A percentile compares a stretch with the other conserved stretches of the same genome.
phyloP scores from a whole-genome alignment of 1,140 invertebrate species.

The Micrasema minimum region DNA sequence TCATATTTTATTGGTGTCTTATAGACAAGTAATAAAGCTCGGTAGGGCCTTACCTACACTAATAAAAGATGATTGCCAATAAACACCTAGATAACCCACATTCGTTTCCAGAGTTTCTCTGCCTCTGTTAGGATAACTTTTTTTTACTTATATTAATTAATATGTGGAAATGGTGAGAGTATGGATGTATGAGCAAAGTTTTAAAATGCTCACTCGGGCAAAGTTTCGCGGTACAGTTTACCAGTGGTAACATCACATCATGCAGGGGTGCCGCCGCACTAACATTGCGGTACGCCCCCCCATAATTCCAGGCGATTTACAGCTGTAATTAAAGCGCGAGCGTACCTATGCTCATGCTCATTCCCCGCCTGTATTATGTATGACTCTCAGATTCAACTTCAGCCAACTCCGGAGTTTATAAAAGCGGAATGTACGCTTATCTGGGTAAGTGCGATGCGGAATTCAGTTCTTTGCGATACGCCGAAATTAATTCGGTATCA shows the following conservation, averaged over 20 bases:
- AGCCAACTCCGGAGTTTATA: slow-evolving; percentile 34
- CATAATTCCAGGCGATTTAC: slow-evolving; percentile 49
- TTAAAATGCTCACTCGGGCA: slow-evolving; percentile 24
- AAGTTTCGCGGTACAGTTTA: slow-evolving; percentile 19
- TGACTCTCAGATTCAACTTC: slow-evolving; percentile 39
- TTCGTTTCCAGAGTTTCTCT: no score
- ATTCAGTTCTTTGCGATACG: slow-evolving; percentile 36
- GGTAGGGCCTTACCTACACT: no score
- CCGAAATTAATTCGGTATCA: slow-evolving; percentile 36
- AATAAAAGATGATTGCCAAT: no score
- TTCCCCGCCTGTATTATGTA: slow-evolving; percentile 24
- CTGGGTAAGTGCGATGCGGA: slow-evolving; percentile 34
- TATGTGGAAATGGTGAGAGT: not conserved
- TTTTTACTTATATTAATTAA: no score
- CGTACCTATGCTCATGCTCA: slow-evolving; percentile 34
- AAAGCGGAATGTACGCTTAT: slow-evolving; percentile 22
- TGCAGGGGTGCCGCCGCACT: slow-evolving; percentile 21
- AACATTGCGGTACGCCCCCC: slow-evolving; percentile 43
- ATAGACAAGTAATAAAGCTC: no score
- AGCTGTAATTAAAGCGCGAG: slow-evolving; percentile 46
- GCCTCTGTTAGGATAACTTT: no score
- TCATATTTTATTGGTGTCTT: no score
- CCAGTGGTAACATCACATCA: slow-evolving; percentile 31
- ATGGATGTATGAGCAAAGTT: not conserved
- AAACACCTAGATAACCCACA: no score